Conservation (phyloP, 2,113 vertebrate genomes). For the Tragelaphus scriptus region DNA sequence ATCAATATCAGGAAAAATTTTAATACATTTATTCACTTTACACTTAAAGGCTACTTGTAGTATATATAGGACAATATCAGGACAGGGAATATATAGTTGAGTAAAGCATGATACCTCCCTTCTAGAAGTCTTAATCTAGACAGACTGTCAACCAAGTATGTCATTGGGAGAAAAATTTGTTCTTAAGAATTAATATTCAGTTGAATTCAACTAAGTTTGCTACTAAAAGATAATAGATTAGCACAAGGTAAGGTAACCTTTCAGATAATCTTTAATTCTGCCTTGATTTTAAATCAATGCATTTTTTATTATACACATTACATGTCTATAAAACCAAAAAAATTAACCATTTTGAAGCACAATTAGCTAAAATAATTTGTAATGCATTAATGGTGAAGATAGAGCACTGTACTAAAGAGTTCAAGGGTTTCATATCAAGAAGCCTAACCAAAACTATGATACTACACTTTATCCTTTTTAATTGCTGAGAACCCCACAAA, state of each 20-base stretch:
- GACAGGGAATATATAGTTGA: background rate
- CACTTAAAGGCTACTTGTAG: background rate
- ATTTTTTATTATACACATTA: background rate
- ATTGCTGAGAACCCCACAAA: background rate
- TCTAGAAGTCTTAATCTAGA: background rate
- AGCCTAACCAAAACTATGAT: background rate
- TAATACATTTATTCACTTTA: background rate
- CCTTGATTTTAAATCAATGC: slow-evolving; percentile 30
- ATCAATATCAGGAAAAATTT: background rate
- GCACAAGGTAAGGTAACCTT: background rate
- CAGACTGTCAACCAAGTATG: background rate
- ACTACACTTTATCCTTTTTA: background rate
- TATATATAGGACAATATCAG: background rate
- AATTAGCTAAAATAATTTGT: background rate
- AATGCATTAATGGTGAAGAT: background rate
- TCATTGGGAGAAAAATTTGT: background rate
- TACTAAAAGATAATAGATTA: slow-evolving; percentile 14
- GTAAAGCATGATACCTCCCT: background rate
- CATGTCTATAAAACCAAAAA: background rate
- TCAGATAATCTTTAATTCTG: background rate
- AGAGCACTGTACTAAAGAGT: background rate
- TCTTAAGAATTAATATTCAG: slow-evolving; percentile 13
- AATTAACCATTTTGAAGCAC: slow-evolving; percentile 25
- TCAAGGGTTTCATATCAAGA: background rate
- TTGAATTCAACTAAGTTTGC: slow-evolving; percentile 24